These are phyloP conservation scores for Typhlomys cinereus DNA, from an alignment of 2,113 vertebrate species.

Conservation along the genomic window DNA sequence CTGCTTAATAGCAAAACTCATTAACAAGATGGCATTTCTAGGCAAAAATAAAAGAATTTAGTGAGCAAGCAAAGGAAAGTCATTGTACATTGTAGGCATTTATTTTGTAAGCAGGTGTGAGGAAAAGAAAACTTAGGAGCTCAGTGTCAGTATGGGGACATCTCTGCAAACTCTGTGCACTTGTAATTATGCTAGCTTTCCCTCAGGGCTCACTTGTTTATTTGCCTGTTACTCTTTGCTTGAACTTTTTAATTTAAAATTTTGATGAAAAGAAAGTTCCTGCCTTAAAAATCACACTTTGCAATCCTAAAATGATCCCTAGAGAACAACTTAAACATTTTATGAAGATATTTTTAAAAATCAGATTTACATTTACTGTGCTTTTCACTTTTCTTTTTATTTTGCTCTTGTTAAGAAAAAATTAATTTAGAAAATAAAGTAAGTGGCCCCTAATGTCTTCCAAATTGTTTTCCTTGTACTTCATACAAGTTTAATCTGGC, in stretches of 20 bases:
- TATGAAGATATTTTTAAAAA: conserved; percentile 75
- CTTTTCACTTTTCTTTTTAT: conserved; percentile 57
- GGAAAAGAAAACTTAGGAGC: not conserved
- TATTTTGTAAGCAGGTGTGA: conserved; percentile 60
- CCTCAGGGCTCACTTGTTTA: conserved; percentile 63
- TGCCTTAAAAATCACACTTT: conserved; percentile 56
- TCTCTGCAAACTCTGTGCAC: not conserved
- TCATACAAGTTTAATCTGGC: conserved; percentile 69
- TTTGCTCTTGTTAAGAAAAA: conserved; percentile 75
- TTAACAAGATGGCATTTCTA: not conserved
- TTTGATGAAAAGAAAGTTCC: conserved; percentile 60
- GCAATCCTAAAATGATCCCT: conserved; percentile 36
- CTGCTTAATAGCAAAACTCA: not conserved
- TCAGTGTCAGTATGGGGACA: not conserved
- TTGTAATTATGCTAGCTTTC: conserved; percentile 47
- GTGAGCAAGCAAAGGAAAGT: not conserved
- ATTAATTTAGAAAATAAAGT: conserved; percentile 78
- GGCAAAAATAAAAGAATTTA: not conserved
- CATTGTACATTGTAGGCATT: not conserved
- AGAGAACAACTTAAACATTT: conserved; percentile 71
- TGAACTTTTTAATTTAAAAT: conserved; percentile 78
- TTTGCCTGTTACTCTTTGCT: conserved; percentile 62
- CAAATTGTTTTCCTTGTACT: conserved; percentile 63
- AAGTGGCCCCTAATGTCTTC: conserved; percentile 64
- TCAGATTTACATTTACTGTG: conserved; percentile 69